A percentile compares a stretch with the other conserved stretches of the same genome.
phyloP scores from a whole-genome alignment of 1,140 invertebrate genomes.

The Sitophilus oryzae region DNA sequence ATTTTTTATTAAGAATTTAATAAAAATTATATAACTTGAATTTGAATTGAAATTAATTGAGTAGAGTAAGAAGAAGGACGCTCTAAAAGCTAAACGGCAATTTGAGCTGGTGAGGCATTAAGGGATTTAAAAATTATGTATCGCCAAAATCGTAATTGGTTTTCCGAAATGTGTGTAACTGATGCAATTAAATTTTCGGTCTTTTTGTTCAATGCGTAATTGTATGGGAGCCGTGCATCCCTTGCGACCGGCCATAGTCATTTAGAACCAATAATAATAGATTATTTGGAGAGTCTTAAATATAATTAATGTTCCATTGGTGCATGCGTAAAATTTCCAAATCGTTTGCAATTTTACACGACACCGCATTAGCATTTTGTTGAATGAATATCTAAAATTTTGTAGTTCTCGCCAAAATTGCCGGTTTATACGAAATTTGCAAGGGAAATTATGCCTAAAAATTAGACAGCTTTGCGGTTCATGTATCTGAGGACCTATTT shows the following conservation, averaged over 20 bases:
- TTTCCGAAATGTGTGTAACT: conserved; percentile 30
- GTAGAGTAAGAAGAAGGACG: too few species aligned
- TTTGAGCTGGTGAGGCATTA: conserved; percentile 4
- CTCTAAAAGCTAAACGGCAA: conserved; percentile 2
- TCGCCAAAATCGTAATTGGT: conserved; percentile 25
- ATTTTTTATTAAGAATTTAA: too few species aligned
- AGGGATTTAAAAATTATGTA: conserved; percentile 27
- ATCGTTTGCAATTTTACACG: conserved; percentile 37
- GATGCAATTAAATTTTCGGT: conserved; percentile 26
- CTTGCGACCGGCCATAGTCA: conserved; percentile 31
- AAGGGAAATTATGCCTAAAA: conserved; percentile 29
- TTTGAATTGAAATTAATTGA: too few species aligned
- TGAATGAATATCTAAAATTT: conserved; percentile 36
- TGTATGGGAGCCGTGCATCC: conserved; percentile 33
- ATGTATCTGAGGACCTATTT: conserved; percentile 1
- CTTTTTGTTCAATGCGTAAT: conserved; percentile 31
- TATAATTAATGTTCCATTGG: conserved; percentile 33
- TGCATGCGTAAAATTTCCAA: conserved; percentile 38
- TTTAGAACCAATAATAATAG: conserved; percentile 37
- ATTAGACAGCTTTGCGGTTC: conserved; percentile 8
- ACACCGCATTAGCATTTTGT: conserved; percentile 34
- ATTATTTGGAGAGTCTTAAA: conserved; percentile 34
- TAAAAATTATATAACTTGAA: too few species aligned
- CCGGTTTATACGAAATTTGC: conserved; percentile 32
- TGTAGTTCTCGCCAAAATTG: conserved; percentile 34